Evolutionary conservation across 2,113 vertebrate genomes (phyloP).

Genomic region (Grammomys surdaster): DNA sequence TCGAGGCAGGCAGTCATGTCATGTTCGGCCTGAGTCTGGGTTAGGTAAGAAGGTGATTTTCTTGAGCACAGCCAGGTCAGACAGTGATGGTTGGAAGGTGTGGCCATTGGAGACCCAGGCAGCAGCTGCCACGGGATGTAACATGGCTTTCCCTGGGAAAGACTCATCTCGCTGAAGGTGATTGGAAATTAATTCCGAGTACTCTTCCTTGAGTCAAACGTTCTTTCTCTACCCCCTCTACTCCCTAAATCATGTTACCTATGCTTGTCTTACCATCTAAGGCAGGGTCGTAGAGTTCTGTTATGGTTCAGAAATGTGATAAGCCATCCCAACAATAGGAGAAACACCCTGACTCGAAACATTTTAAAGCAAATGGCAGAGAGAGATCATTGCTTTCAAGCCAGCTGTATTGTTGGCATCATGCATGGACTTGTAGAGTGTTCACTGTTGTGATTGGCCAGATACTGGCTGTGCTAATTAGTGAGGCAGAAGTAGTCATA

Average conservation of each 20-base stretch:
- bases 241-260: background rate
- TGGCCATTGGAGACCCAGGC: background rate
- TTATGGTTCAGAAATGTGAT: background rate
- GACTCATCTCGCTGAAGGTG: background rate
- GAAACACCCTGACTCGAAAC: background rate
- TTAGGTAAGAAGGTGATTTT: background rate
- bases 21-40: background rate
- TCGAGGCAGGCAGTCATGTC: background rate
- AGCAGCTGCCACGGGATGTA: fast-evolving
- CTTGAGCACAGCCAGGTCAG: background rate
- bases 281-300: background rate
- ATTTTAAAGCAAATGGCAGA: background rate
- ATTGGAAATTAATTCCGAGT: background rate
- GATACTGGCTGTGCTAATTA: background rate
- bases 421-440: background rate
- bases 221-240: background rate
- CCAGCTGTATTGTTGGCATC: background rate
- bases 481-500: background rate
- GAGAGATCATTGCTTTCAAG: background rate
- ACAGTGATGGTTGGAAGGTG: background rate
- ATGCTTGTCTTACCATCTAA: background rate
- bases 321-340: background rate
- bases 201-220: background rate
- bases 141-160: background rate
- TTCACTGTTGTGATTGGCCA: background rate